A percentile compares a stretch with the other conserved stretches of the same genome.
These are phyloP conservation scores for Limnodromus scolopaceus DNA, from an alignment of 2,797 vertebrate genomes.

Conservation along the genomic window DNA sequence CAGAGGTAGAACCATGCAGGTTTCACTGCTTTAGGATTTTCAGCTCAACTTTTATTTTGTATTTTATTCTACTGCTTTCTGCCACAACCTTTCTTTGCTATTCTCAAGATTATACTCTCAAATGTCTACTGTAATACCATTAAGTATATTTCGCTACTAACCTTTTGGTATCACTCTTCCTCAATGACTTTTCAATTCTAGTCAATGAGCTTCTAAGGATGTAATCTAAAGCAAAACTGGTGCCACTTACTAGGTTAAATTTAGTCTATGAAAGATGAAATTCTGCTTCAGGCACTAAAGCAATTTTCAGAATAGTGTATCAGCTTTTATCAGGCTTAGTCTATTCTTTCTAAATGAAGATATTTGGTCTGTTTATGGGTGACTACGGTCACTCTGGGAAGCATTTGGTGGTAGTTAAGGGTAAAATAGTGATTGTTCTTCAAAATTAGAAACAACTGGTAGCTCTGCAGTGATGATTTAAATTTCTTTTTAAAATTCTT, in stretches of 20 bases:
- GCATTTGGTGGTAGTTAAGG: constrained; percentile 55
- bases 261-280: neutral
- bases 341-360: constrained; percentile 8
- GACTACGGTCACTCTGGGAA: constrained; percentile 32
- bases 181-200: neutral
- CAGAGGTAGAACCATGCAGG: neutral
- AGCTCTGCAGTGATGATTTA: constrained; percentile 66
- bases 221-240: neutral
- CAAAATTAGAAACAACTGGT: constrained; percentile 69
- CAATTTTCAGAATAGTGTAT: constrained; percentile 1
- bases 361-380: constrained; percentile 20
- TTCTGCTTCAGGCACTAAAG: constrained; percentile 18
- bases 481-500: constrained; percentile 59
- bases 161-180: neutral
- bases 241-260: neutral
- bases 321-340: neutral
- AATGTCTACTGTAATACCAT: neutral
- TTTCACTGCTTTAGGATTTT: neutral
- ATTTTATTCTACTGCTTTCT: neutral
- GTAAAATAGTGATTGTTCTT: constrained; percentile 54
- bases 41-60: neutral
- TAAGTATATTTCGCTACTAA: neutral
- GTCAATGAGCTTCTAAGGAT: constrained; percentile 2
- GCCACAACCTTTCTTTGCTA: neutral
- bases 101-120: neutral